These are phyloP conservation scores for Diuraphis noxia DNA, from an alignment of 1,140 invertebrate species.

Conservation along the genomic window DNA sequence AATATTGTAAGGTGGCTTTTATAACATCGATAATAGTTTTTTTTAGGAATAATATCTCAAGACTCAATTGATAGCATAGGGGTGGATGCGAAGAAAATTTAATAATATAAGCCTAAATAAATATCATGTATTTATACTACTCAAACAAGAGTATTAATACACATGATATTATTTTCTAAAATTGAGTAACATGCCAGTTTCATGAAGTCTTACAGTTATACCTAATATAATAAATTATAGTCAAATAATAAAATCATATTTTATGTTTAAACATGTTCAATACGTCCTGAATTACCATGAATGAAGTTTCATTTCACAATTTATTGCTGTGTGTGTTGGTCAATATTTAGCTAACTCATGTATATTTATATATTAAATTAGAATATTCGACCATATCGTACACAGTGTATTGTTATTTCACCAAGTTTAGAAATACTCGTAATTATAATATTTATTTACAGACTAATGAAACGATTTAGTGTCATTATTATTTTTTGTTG, in stretches of 20 bases:
- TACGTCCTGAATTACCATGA: not conserved
- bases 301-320: not conserved
- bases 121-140: not conserved
- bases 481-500: not conserved
- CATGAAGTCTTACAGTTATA: not conserved
- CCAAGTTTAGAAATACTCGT: not conserved
- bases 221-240: not conserved
- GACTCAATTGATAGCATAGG: not conserved
- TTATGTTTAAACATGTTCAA: not conserved
- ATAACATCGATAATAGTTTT: not conserved
- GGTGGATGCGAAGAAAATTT: not conserved
- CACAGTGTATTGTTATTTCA: not conserved
- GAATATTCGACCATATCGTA: not conserved
- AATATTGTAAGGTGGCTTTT: not conserved
- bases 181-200: not conserved
- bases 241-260: not conserved
- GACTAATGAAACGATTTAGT: not conserved
- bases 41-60: not conserved
- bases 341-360: not conserved
- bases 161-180: not conserved
- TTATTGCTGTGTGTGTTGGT: not conserved
- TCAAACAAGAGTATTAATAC: not conserved
- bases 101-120: not conserved
- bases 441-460: not conserved
- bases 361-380: constrained; percentile 1